Evolutionary conservation across 2,113 vertebrate species (phyloP).

Genomic region (Channa argus): DNA sequence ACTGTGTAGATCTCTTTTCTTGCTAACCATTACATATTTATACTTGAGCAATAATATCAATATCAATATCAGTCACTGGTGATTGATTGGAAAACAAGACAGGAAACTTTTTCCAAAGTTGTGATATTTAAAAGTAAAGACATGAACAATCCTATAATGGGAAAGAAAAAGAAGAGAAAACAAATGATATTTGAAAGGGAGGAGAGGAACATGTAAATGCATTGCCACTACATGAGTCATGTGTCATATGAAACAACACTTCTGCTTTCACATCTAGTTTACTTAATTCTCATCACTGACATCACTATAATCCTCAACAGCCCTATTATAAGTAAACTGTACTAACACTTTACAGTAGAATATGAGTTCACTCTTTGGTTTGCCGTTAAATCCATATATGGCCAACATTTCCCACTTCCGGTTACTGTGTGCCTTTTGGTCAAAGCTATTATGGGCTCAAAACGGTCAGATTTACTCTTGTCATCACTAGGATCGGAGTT

Average conservation of each 20-base stretch:
- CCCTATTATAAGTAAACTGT: neutral
- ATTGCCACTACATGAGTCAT: neutral
- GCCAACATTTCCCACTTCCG: neutral
- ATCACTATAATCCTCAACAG: neutral
- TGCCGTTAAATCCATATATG: neutral
- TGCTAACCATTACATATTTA: too few relatives aligned
- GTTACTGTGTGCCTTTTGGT: neutral
- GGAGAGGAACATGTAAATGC: neutral
- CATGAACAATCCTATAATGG: neutral
- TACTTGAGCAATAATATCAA: too few relatives aligned
- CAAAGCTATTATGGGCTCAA: neutral
- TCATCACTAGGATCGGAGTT: neutral
- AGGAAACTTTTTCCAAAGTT: too few relatives aligned
- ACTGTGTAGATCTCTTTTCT: too few relatives aligned
- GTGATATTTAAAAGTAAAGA: neutral
- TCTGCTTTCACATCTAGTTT: neutral
- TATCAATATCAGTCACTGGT: too few relatives aligned
- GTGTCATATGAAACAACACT: neutral
- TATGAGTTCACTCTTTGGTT: neutral
- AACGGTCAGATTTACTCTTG: neutral
- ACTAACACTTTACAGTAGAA: neutral
- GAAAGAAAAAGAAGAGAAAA: neutral
- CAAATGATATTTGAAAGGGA: neutral
- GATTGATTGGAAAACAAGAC: too few relatives aligned
- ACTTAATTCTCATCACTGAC: neutral